These are phyloP conservation scores for Psittacula derbiana DNA, from an alignment of 2,797 vertebrate genomes.

Conservation along the genomic window DNA sequence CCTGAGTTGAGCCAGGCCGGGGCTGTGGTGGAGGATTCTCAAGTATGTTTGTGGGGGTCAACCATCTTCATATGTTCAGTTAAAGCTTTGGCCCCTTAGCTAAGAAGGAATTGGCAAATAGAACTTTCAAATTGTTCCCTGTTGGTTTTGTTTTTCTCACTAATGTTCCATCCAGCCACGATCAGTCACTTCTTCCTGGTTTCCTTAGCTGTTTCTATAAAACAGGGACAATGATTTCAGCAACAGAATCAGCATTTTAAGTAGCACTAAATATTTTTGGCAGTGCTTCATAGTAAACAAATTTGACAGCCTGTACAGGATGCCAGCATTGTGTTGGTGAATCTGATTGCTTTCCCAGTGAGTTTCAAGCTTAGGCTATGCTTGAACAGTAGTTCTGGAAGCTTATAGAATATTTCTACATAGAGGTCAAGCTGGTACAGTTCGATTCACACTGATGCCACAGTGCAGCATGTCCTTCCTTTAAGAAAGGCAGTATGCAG, in stretches of 20 bases:
- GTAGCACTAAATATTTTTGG: not conserved
- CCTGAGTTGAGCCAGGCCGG: slow-evolving; percentile 77
- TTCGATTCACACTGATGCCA: rapidly evolving
- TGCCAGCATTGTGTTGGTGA: not conserved
- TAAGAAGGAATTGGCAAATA: not conserved
- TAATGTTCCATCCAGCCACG: rapidly evolving
- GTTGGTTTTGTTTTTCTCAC: not conserved
- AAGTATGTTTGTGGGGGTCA: slow-evolving; percentile 54
- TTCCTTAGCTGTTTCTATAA: not conserved
- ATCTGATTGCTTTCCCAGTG: not conserved
- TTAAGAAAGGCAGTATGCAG: not conserved
- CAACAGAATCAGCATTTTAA: not conserved
- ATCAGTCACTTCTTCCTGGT: not conserved
- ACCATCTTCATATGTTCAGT: rapidly evolving
- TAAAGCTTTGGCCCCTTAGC: not conserved
- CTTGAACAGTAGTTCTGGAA: not conserved
- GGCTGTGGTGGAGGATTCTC: slow-evolving; percentile 74
- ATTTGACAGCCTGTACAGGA: not conserved
- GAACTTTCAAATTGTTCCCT: not conserved
- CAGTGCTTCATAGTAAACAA: not conserved
- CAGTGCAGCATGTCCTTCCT: not conserved
- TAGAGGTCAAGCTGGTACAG: not conserved
- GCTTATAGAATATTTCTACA: not conserved
- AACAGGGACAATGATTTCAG: not conserved
- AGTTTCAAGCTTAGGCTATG: not conserved